Evolutionary conservation across 1,140 invertebrate species (phyloP).

Genomic region (Hylyphantes graminicola): DNA sequence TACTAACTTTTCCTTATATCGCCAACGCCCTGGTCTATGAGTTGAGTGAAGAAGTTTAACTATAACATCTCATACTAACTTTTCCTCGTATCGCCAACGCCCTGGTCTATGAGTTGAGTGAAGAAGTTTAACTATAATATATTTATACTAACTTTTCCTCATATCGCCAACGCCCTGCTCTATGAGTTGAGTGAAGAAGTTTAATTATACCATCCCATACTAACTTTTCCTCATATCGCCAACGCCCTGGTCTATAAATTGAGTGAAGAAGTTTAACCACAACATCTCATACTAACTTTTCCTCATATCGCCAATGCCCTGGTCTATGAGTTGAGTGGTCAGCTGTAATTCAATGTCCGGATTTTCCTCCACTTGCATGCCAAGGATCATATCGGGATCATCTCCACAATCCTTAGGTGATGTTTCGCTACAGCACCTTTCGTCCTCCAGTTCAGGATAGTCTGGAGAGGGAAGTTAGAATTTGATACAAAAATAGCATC

Average conservation of each 20-base stretch:
- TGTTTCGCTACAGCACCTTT: neutral
- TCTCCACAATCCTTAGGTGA: neutral
- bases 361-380: conserved; percentile 21
- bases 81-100: no score
- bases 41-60: no score
- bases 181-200: no score
- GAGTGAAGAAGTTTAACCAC: no score
- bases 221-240: no score
- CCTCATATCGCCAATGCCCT: neutral
- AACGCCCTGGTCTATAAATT: no score
- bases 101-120: no score
- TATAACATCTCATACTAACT: no score
- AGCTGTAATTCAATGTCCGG: neutral
- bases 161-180: no score
- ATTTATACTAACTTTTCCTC: no score
- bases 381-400: neutral
- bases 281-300: neutral
- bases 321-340: neutral
- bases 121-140: no score
- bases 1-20: neutral
- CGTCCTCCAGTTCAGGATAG: conserved; percentile 25
- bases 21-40: neutral
- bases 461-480: neutral
- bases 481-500: neutral
- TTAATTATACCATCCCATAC: no score